Evolutionary conservation across 2,797 vertebrate species (phyloP).

Genomic region (Myotis planiceps): DNA sequence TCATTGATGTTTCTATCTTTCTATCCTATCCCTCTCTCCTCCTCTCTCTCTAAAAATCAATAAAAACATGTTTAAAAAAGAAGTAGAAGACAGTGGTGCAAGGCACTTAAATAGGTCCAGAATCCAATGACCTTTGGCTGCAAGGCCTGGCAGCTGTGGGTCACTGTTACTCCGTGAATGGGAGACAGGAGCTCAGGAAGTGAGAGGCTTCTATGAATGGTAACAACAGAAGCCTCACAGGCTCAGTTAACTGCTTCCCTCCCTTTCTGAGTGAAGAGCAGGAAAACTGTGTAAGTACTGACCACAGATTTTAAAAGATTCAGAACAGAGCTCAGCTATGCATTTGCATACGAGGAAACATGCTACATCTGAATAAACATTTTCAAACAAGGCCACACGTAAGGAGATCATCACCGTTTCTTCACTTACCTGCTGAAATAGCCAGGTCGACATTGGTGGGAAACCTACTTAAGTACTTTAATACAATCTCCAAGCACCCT

Average conservation of each 20-base stretch:
- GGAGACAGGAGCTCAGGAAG: constrained; percentile 3
- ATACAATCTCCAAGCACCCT: constrained; percentile 92
- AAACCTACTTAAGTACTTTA: constrained; percentile 93
- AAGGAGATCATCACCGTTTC: constrained; percentile 43
- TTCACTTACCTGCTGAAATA: constrained; percentile 93
- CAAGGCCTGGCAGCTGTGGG: not conserved
- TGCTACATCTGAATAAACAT: not conserved
- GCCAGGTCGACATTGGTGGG: constrained; percentile 93
- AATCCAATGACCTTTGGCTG: not conserved
- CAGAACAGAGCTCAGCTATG: not conserved
- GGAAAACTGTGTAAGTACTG: not conserved
- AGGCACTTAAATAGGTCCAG: not conserved
- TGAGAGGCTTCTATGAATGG: not conserved
- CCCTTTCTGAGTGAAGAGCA: not conserved
- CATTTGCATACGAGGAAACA: not conserved
- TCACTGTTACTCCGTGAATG: not conserved
- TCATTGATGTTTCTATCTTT: not conserved
- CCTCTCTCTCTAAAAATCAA: not conserved
- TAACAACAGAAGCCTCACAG: not conserved
- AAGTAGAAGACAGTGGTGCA: not conserved
- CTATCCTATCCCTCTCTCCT: too few species aligned
- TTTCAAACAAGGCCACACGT: not conserved
- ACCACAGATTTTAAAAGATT: not conserved
- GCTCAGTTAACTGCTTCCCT: not conserved
- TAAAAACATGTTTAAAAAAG: too few species aligned